Percentiles rank a stretch among this genome's conserved stretches.
Evolutionary conservation across 2,888 invertebrate species (phyloP).

Genomic region (Clanis bilineata): DNA sequence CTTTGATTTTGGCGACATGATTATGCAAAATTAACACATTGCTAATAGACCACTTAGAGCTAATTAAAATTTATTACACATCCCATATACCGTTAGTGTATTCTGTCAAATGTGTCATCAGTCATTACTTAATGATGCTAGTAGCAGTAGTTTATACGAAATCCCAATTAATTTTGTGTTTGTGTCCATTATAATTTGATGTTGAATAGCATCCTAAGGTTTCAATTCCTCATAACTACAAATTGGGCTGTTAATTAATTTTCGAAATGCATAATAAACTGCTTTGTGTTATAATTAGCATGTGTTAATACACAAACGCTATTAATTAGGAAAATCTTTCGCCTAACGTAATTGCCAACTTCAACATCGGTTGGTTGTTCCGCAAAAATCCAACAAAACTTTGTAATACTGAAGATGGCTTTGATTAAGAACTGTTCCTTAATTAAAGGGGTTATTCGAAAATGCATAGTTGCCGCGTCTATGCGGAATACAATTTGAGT

Average conservation of each 20-base stretch:
- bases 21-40: constrained; percentile 7
- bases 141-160: constrained; percentile 8
- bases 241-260: background rate
- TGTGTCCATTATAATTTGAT: background rate
- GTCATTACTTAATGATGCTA: constrained; percentile 3
- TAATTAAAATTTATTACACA: constrained; percentile 5
- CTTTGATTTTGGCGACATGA: background rate
- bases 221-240: background rate
- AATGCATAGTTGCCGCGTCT: constrained; percentile 24
- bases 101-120: constrained; percentile 3
- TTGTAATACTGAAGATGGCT: background rate
- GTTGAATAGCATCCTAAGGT: background rate
- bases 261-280: constrained; percentile 29
- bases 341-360: constrained; percentile 43
- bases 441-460: constrained; percentile 29
- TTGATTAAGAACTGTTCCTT: constrained; percentile 15
- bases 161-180: constrained; percentile 35
- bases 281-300: constrained; percentile 35
- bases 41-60: constrained; percentile 10
- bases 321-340: constrained; percentile 48
- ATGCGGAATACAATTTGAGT: constrained; percentile 37
- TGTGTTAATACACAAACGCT: constrained; percentile 44
- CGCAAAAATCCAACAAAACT: constrained; percentile 25
- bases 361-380: constrained; percentile 33
- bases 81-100: background rate